Conservation (phyloP, 2,888 invertebrate species). For the Drosophila infuscata region DNA sequence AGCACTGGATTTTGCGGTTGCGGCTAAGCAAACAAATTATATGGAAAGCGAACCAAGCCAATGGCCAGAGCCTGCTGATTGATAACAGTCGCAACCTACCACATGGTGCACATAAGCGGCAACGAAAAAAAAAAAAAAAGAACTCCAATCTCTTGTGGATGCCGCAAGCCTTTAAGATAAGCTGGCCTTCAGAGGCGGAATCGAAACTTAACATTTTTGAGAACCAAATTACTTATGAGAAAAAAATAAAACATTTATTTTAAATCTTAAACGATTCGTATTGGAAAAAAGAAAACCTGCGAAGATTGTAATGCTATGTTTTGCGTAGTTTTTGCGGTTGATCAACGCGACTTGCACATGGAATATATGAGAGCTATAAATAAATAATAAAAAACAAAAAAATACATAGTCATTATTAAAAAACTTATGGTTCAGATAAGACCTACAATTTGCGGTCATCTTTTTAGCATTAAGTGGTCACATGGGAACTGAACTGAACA, state of each 20-base stretch:
- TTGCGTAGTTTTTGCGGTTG: conserved; percentile 36
- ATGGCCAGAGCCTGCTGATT: conserved; percentile 33
- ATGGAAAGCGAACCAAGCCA: background rate
- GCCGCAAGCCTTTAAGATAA: conserved; percentile 7
- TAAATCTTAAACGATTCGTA: background rate
- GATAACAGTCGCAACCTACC: conserved; percentile 36
- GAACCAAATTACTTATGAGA: background rate
- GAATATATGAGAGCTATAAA: conserved; percentile 6
- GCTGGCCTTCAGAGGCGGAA: background rate
- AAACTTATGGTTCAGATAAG: conserved; percentile 52
- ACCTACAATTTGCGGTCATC: conserved; percentile 71
- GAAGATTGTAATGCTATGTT: conserved; percentile 14
- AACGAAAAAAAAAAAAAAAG: conserved; percentile 4
- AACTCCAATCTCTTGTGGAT: background rate
- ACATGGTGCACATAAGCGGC: conserved; percentile 43
- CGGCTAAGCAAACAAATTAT: background rate
- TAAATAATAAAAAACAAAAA: too few relatives aligned
- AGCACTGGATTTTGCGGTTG: conserved; percentile 48
- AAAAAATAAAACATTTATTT: background rate
- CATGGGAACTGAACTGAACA: conserved; percentile 48
- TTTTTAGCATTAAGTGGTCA: conserved; percentile 43
- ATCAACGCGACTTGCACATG: conserved; percentile 34
- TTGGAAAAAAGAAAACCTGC: background rate
- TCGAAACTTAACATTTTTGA: background rate
- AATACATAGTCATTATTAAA: conserved; percentile 33